A percentile compares a stretch with the other conserved stretches of the same genome.
Conservation (phyloP, 2,113 vertebrate genomes). For the Egretta garzetta region DNA sequence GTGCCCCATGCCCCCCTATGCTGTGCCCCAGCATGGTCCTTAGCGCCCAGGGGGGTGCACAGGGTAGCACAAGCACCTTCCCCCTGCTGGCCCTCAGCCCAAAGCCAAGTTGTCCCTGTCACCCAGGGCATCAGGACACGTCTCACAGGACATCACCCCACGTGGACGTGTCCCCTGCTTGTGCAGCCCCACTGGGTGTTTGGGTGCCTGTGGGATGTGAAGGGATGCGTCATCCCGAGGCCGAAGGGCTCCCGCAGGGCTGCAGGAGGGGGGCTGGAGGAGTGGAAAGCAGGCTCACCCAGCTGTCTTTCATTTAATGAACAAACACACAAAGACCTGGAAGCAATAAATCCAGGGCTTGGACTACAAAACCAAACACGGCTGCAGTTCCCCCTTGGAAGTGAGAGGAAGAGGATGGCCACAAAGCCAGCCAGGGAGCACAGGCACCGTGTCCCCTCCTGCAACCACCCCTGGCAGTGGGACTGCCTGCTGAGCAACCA, state of each 20-base stretch:
- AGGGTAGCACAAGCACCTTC: background rate
- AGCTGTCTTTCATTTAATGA: slow-evolving; percentile 17
- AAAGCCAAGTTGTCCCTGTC: accelerated
- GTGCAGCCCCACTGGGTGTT: accelerated
- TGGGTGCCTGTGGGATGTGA: background rate
- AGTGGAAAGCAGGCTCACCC: background rate
- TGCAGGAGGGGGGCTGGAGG: background rate
- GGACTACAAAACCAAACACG: slow-evolving; percentile 39
- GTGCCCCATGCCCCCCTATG: too few species aligned
- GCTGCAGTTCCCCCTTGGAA: background rate
- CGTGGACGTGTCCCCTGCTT: accelerated
- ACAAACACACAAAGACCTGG: slow-evolving; percentile 53
- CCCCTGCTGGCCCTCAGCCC: background rate
- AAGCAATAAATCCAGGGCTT: slow-evolving; percentile 57
- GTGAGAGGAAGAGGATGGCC: background rate
- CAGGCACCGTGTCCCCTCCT: background rate
- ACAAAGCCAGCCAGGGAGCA: background rate
- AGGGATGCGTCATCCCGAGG: accelerated
- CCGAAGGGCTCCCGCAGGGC: background rate
- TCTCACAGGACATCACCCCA: background rate
- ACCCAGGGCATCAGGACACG: background rate
- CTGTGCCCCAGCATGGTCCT: background rate
- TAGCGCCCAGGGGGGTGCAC: accelerated
- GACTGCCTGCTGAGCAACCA: background rate
- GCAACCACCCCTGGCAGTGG: background rate